Evolutionary conservation across 2,797 vertebrate species (phyloP).

Genomic region (Poliocrania exsul): DNA sequence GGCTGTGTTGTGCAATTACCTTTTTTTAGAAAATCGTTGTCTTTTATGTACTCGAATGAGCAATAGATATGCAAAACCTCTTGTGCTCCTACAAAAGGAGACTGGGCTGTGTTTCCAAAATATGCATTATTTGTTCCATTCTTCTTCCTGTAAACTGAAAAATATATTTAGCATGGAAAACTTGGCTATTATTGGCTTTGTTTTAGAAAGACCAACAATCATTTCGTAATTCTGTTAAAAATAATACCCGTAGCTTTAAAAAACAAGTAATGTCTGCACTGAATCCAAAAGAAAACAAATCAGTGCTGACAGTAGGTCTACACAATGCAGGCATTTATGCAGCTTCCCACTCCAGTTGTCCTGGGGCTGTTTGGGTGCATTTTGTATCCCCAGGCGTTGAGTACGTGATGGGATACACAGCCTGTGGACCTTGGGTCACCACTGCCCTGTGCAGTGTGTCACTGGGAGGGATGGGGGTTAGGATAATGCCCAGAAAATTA

Average conservation of each 20-base stretch:
- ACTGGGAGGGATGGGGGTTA: background rate
- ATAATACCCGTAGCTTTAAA: background rate
- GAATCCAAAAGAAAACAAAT: background rate
- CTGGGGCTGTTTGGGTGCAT: background rate
- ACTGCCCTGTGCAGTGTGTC: accelerated
- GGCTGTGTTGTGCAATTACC: slow-evolving; percentile 71
- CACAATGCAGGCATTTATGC: background rate
- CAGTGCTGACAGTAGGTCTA: background rate
- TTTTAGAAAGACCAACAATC: slow-evolving; percentile 40
- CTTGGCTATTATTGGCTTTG: slow-evolving; percentile 45
- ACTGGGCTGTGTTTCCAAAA: slow-evolving; percentile 50
- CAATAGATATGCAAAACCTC: slow-evolving; percentile 54
- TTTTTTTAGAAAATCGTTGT: slow-evolving; percentile 69
- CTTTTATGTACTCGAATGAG: slow-evolving; percentile 70
- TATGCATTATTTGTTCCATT: slow-evolving; percentile 48
- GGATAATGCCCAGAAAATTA: background rate
- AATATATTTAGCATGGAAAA: slow-evolving; percentile 29
- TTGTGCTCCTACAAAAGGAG: slow-evolving; percentile 27
- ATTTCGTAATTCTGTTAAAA: slow-evolving; percentile 23
- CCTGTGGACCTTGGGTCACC: background rate
- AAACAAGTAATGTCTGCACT: background rate
- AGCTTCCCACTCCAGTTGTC: background rate
- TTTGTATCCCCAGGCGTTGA: background rate
- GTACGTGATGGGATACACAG: accelerated
- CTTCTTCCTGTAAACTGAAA: slow-evolving; percentile 36